Percentiles rank a stretch among this genome's conserved stretches.
Evolutionary conservation across 2,113 vertebrate species (phyloP).

Genomic region (Cyanocitta stelleri): DNA sequence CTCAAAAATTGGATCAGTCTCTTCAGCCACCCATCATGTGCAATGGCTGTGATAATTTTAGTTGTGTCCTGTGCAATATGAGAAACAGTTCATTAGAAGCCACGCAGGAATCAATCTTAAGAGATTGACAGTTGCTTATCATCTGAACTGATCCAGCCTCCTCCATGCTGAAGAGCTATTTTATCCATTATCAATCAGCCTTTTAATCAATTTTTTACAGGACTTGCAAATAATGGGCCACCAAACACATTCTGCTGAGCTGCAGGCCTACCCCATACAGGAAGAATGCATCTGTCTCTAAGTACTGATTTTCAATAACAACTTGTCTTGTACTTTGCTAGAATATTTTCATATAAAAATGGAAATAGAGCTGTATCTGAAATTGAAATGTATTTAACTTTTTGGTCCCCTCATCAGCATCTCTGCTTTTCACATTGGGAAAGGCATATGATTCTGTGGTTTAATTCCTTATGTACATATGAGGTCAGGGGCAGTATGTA

Average conservation of each 20-base stretch:
- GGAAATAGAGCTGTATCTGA: not conserved
- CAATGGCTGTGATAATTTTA: not conserved
- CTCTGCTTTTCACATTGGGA: not conserved
- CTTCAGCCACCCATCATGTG: not conserved
- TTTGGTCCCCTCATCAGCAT: not conserved
- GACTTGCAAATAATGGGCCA: not conserved
- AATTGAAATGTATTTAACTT: not conserved
- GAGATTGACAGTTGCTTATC: not conserved
- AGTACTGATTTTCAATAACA: not conserved
- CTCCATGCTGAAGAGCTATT: not conserved
- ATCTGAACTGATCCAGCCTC: not conserved
- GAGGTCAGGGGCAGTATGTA: not conserved
- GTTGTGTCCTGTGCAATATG: not conserved
- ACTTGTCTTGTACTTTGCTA: not conserved
- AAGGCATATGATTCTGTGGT: not conserved
- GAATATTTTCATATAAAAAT: not conserved
- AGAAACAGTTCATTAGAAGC: not conserved
- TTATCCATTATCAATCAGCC: not conserved
- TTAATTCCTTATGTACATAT: not conserved
- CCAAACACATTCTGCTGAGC: not conserved
- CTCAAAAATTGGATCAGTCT: not conserved
- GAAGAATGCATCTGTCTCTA: not conserved
- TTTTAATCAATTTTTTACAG: not conserved
- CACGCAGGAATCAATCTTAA: not conserved
- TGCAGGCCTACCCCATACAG: not conserved